These are phyloP conservation scores for Xanthia icteritia DNA, from an alignment of 2,888 invertebrate genomes.

Conservation along the genomic window DNA sequence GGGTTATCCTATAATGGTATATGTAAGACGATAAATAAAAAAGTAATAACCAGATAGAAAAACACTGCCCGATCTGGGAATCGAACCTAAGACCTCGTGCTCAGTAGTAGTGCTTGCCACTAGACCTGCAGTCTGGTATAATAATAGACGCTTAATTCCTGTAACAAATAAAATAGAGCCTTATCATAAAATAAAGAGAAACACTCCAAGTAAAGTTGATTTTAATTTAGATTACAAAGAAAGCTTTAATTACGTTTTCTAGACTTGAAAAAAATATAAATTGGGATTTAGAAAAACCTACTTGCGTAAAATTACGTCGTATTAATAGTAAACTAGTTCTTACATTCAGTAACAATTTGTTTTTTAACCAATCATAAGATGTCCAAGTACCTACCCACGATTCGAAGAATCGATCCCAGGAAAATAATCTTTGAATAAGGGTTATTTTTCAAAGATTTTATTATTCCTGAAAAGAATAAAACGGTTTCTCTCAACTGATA, in stretches of 20 bases:
- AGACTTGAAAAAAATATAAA: background rate
- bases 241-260: background rate
- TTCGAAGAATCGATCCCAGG: background rate
- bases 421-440: background rate
- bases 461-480: background rate
- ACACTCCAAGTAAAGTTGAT: background rate
- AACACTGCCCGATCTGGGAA: no score
- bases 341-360: background rate
- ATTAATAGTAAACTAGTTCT: background rate
- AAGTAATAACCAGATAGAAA: no score
- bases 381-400: background rate
- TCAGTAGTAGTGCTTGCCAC: no score
- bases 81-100: no score
- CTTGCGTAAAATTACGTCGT: background rate
- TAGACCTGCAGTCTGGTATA: no score
- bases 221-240: conserved; percentile 36
- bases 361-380: background rate
- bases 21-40: no score
- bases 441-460: background rate
- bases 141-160: background rate
- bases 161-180: background rate
- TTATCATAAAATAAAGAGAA: conserved; percentile 10
- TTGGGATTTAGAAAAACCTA: background rate
- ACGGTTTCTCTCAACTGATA: background rate
- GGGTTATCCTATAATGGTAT: no score